Evolutionary conservation across 2,888 invertebrate genomes (phyloP).

Genomic region (Eulithis prunata): DNA sequence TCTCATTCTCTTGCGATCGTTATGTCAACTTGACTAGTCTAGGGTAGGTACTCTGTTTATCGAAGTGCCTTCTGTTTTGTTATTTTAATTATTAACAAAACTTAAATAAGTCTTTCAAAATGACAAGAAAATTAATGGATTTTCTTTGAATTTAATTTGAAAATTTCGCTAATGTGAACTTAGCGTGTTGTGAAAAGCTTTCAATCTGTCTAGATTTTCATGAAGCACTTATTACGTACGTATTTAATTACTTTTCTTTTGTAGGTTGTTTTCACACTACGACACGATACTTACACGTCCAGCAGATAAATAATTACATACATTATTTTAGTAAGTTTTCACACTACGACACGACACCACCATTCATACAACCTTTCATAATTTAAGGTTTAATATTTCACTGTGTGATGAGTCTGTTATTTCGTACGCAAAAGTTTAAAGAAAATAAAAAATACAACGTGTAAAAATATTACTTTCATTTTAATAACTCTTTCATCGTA

Average conservation of each 20-base stretch:
- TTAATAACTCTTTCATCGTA: no score
- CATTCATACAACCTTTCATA: no score
- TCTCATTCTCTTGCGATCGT: no score
- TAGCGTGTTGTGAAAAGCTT: conserved; percentile 52
- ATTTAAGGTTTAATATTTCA: background rate
- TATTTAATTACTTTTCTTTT: background rate
- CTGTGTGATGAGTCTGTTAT: background rate
- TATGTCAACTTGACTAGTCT: no score
- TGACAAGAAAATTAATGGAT: conserved; percentile 40
- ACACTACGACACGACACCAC: no score
- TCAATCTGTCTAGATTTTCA: conserved; percentile 33
- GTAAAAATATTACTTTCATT: background rate
- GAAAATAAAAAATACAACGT: background rate
- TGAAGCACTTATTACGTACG: conserved; percentile 9
- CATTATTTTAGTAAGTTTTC: no score
- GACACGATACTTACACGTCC: no score
- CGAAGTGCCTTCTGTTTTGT: conserved; percentile 11
- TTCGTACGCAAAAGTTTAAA: no score
- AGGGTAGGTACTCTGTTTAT: no score
- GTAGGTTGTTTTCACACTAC: no score
- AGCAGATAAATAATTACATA: no score
- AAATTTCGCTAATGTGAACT: conserved; percentile 54
- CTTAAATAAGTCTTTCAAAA: conserved; percentile 28
- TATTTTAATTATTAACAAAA: conserved; percentile 20
- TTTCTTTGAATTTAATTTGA: conserved; percentile 44